Base-by-base conservation (phyloP, 2,888 invertebrate species). In the Mycogona germanica region DNA sequence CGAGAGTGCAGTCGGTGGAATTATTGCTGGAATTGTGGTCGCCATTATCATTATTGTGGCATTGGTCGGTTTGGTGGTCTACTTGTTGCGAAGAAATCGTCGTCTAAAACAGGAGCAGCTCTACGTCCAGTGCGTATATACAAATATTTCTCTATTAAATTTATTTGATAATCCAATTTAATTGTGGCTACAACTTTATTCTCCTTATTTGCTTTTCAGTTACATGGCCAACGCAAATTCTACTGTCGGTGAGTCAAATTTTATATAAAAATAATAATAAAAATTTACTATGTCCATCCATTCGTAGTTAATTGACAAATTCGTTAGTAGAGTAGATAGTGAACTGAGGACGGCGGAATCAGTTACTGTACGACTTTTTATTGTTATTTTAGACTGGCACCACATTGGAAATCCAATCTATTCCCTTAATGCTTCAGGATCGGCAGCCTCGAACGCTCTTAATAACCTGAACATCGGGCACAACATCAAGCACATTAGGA, bases 391-490 rank as follows among this genome's bases (percentile, higher is more conserved):
- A 82, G 85, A 85, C 66, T 81, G 82, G 65, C 84, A 84, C 68
- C 88, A 91, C 70, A 91, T 91, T 69, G 91, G 91, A 72, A 91
- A 91, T 74, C 91, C 91, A 0, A 87, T 87, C 3, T 91, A 91
- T 70, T 83, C 86, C 12, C 84, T 30, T 25, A 41, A 48, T 25
- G 4, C 49, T 14, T 21, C 42, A 40, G 49, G 35, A 2, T 14
- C 48, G 25, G 28, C 38, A 17, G 26, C 49, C 25, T 35, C 60
- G 29, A n/a, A n/a, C n/a, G n/a, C n/a, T n/a, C n/a, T n/a, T n/a
- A 60, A 62, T 47, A 62, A 61, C 51, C 53, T 56, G 14, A 50
- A 51, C 29, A 38, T 57, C 9, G 60, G 55, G 14, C 25, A 25
- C 14, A 49, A 25, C 25, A 37, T 58, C 40, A 61, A 60, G 45